Percentiles rank a stretch among this genome's conserved stretches.
Evolutionary conservation across 2,888 invertebrate species (phyloP).

Genomic region (Trisateles emortualis): DNA sequence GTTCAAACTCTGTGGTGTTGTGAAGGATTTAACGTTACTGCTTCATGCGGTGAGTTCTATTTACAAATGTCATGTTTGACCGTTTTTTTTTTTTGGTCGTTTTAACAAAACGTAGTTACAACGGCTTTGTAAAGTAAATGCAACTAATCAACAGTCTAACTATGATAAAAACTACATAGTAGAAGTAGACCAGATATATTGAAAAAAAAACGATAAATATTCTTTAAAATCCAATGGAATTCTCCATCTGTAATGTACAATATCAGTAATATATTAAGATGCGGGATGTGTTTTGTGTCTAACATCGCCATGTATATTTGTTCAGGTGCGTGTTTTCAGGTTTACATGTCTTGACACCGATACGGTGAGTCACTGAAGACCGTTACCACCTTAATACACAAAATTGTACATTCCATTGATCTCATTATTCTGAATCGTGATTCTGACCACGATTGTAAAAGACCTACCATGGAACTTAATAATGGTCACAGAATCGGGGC

Average conservation of each 20-base stretch:
- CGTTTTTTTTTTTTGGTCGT: slow-evolving; percentile 37
- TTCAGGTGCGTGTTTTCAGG: slow-evolving; percentile 37
- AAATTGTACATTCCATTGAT: slow-evolving; percentile 14
- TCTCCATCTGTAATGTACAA: background rate
- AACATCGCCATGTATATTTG: slow-evolving; percentile 28
- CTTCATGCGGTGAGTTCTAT: slow-evolving; percentile 55
- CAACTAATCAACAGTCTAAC: too few species aligned
- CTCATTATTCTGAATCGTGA: slow-evolving; percentile 22
- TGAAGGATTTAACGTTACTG: slow-evolving; percentile 52
- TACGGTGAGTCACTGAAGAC: slow-evolving; percentile 39
- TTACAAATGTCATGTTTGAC: slow-evolving; percentile 34
- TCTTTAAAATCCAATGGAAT: too few species aligned
- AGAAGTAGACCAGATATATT: too few species aligned
- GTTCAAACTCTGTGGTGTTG: slow-evolving; percentile 58
- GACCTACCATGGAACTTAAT: background rate
- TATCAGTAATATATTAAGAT: background rate
- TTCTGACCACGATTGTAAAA: slow-evolving; percentile 19
- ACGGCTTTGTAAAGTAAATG: too few species aligned
- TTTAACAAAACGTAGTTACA: too few species aligned
- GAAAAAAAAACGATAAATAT: background rate
- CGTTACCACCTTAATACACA: slow-evolving; percentile 16
- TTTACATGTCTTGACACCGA: slow-evolving; percentile 17
- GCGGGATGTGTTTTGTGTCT: slow-evolving; percentile 10
- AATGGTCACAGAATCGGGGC: background rate
- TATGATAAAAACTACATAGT: too few species aligned